phyloP scores from a whole-genome alignment of 2,888 invertebrate genomes.

The Oeneis ivallda region DNA sequence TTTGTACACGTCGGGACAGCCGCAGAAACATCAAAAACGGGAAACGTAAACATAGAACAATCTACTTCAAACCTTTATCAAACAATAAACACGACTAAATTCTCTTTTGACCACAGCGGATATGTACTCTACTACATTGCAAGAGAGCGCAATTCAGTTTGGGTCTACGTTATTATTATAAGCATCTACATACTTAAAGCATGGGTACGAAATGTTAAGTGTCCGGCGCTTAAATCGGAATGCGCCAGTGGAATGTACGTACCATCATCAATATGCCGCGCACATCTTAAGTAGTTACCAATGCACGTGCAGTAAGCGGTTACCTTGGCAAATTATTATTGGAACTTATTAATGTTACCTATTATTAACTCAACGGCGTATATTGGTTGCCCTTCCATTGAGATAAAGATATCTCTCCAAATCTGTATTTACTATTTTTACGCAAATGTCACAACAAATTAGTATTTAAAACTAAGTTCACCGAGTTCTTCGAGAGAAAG shows the following conservation, averaged over 20 bases:
- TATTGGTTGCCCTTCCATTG: too few relatives aligned
- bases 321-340: slow-evolving; percentile 65
- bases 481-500: too few relatives aligned
- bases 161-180: not conserved
- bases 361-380: slow-evolving; percentile 33
- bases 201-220: slow-evolving; percentile 30
- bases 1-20: not conserved
- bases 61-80: not conserved
- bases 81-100: slow-evolving; percentile 7
- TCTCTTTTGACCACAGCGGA: not conserved
- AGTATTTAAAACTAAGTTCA: too few relatives aligned
- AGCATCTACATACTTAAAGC: not conserved
- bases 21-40: slow-evolving; percentile 14
- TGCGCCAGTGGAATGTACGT: slow-evolving; percentile 66
- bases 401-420: too few relatives aligned
- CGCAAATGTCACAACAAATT: too few relatives aligned
- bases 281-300: slow-evolving; percentile 61
- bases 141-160: slow-evolving; percentile 1
- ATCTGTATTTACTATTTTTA: too few relatives aligned
- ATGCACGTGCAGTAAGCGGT: slow-evolving; percentile 63
- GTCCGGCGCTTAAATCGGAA: slow-evolving; percentile 48
- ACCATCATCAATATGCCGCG: slow-evolving; percentile 69
- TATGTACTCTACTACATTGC: not conserved
- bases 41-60: slow-evolving; percentile 5
- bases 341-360: slow-evolving; percentile 47